A percentile compares a stretch with the other conserved stretches of the same genome.
phyloP scores from a whole-genome alignment of 2,797 vertebrate genomes.

The Falco berigora region DNA sequence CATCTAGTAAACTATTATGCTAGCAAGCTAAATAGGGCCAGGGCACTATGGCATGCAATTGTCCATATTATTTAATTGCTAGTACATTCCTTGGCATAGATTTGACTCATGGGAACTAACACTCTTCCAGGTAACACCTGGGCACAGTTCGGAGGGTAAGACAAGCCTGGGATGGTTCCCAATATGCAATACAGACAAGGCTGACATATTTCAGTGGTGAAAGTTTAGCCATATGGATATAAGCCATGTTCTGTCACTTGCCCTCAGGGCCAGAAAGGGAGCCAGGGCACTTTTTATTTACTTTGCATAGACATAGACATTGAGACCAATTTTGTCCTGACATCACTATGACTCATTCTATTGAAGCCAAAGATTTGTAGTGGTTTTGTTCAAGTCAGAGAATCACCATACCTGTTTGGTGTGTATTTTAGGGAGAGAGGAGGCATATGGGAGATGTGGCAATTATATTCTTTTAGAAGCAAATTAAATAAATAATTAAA shows the following conservation, averaged over 20 bases:
- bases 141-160: neutral
- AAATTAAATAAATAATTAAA: neutral
- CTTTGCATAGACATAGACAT: neutral
- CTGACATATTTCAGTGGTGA: neutral
- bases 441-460: neutral
- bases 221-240: neutral
- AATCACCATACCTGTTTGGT: neutral
- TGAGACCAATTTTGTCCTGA: neutral
- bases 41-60: neutral
- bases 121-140: slow-evolving; percentile 2
- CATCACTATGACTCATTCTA: neutral
- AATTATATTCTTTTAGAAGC: neutral
- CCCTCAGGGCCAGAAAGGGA: neutral
- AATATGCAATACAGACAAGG: neutral
- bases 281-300: neutral
- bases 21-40: neutral
- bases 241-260: neutral
- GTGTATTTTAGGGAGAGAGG: neutral
- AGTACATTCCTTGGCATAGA: neutral
- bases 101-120: neutral
- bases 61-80: neutral
- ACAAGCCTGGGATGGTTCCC: neutral
- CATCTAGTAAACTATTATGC: neutral
- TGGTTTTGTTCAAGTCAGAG: neutral
- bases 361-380: neutral